Base-by-base conservation (phyloP, 2,888 invertebrate species). In the Heterodera filipjevi region DNA sequence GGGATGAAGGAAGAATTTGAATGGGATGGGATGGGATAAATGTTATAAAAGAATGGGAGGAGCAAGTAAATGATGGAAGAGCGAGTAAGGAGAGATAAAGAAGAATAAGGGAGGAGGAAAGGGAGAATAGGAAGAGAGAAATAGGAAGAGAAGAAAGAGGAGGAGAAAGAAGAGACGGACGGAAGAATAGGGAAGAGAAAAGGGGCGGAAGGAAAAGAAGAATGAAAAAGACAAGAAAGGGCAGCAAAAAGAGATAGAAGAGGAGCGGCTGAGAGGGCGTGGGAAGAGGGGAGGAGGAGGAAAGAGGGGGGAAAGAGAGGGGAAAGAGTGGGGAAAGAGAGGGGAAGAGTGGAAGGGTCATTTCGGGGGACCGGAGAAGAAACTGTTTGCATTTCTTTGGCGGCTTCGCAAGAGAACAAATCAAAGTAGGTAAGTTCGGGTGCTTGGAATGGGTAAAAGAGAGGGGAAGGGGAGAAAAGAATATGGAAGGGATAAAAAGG, bases 331-430 rank as follows among this genome's bases (percentile, higher is more conserved):
- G 22, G 33, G 22, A 19, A 12, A 22, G 32, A 12, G 16, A 8
- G 35, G 8, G 68, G 33, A 16, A 5, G 5, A 2, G 32, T 32
- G 33, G 33, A 10, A 2, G 32, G 68, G 19, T 33, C 2, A 22
- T 68, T 68, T 12, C 22, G 22, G 14, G 19, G 68, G 32, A 19
- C 27, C 12, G 68, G 32, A 10, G 68, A 32, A 68, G 68, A 68
- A 35, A 68, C 33, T 68, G 68, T 68, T 68, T 68, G 68, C 68
- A 35, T 35, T 68, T 32, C 68, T 32, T 68, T 68, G 68, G 68
- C 68, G 68, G 68, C 68, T 27, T 35, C 12, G 12, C 68, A 32
- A 66, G 35, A 19, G 68, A 19, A 33, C 68, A 68, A 35, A 35
- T 16, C 68, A 35, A 35, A 68, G 32, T 68, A 32, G 68, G 68